Evolutionary conservation across 2,888 invertebrate genomes (phyloP), one percentile per base, ranked within the genome.

Genomic region (Melieria picta): DNA sequence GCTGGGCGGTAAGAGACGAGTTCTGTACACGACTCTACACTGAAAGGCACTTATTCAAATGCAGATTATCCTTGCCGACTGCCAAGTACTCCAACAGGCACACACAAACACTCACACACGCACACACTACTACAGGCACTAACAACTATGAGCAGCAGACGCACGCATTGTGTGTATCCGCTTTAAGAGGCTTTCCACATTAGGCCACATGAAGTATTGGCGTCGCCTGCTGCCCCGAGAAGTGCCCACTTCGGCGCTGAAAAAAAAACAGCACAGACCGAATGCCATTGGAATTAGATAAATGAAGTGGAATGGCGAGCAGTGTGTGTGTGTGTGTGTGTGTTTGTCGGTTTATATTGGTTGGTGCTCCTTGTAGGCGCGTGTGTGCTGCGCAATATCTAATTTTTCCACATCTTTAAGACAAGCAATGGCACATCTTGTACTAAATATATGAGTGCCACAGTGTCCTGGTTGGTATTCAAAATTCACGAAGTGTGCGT

Each of bases 31-130:
- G 30, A 30, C 30, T 30, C 30, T 30, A 76, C 76, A 76, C 75
- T 74, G 72, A 76, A 76, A 76, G 74, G 75, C 75, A 76, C 76
- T 76, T 76, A 76, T 74, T 73, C 75, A 76, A 75, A 76, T 75
- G 74, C 76, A 60, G 76, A 76, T 76, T 75, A 76, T 76, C 76
- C 76, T 72, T 67, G 50, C 2, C 52, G 47, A 4, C 52, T 61
- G 48, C 57, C 30, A 7, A 9, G 5, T 47, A 63, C 50, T 16
- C 30, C 50, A 13, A 3, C 13, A 60, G 6, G 42, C 57, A 66
- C 48, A 64, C 16, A 58, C 13, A 50, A 16, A 63, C 0, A 58
- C 52, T 47, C 5, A 62, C 56, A 62, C 43, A 69, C 13, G 7
- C 13, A 30, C 56, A n/a, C 46, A 47, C 30, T 30, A 30, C 48